Evolutionary conservation across 2,113 vertebrate genomes (phyloP), one percentile per base, ranked within the genome.

Genomic region (Sebastes fasciatus): DNA sequence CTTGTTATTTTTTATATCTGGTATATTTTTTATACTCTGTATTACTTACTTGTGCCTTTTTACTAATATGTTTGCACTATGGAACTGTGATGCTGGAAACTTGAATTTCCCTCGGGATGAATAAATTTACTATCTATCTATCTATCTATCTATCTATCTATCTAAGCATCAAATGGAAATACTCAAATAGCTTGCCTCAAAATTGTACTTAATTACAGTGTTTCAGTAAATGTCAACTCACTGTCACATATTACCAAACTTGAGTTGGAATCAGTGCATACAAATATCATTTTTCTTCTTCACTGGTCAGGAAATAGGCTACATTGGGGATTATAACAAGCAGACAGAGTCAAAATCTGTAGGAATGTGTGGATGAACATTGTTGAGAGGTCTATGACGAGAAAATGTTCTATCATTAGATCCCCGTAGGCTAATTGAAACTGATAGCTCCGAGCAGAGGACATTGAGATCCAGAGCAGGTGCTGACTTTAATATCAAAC

Each of bases 391-490:
- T 55, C 11, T 4, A 43, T 57, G 10, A 34, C 34, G 2, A 34
- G 34, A 57, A 64, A 34, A 23, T 19, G 55, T 16, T 45, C 11
- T 17, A n/a, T 54, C 54, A 57, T 75, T 16, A 17, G 64, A 23
- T 55, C 34, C 45, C 52, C 0, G 7, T 26, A 34, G 34, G 34
- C 34, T 34, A 26, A 58, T 3, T 61, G 34, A 52, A 70, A 46
- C 51, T 7, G 10, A 62, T 17, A n/a, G 62, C 4, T 43, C 9
- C 9, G 1, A 42, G 46, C 51, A 43, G 21, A 54, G 66, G 45
- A 71, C 62, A 12, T 0, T 63, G 49, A 80, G 69, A 70, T 45
- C 68, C 72, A 57, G 52, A 58, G 64, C 68, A 80, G 77, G 72
- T 68, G 71, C 46, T 13, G 63, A 61, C 19, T 77, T 83, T 77